These are phyloP conservation scores for Polypedilum pembai DNA, from an alignment of 1,140 invertebrate genomes.

Conservation along the genomic window DNA sequence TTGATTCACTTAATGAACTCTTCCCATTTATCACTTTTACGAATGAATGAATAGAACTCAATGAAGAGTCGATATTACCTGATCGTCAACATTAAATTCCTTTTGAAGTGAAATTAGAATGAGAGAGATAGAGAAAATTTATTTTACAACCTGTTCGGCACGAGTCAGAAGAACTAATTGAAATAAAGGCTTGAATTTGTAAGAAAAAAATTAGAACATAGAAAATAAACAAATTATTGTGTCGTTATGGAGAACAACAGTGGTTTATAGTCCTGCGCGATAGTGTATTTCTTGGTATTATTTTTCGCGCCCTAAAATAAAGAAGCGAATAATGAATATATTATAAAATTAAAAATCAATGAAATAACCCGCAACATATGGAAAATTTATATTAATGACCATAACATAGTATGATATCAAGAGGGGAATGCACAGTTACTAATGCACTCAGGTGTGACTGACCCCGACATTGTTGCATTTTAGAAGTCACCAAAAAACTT, in stretches of 20 bases:
- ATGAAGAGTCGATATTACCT: not conserved
- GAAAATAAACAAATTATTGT: slow-evolving; percentile 22
- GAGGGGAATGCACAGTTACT: slow-evolving; percentile 4
- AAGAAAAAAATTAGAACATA: not conserved
- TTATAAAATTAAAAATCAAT: not conserved
- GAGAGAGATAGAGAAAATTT: not conserved
- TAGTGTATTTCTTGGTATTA: not conserved
- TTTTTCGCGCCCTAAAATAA: not conserved
- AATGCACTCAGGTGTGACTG: slow-evolving; percentile 18
- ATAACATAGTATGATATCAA: not conserved
- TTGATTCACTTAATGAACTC: slow-evolving; percentile 1
- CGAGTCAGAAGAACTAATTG: slow-evolving; percentile 21
- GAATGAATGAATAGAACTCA: not conserved
- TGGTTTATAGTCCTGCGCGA: slow-evolving; percentile 14
- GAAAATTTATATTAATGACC: not conserved
- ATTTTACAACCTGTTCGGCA: slow-evolving; percentile 25
- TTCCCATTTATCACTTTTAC: slow-evolving; percentile 12
- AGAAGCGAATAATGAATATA: not conserved
- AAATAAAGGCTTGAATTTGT: not conserved
- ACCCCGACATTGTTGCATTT: not conserved
- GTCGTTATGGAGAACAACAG: not conserved
- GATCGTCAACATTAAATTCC: not conserved
- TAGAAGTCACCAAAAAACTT: not conserved
- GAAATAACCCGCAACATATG: slow-evolving; percentile 23
- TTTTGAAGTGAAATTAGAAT: not conserved